Base-by-base conservation (phyloP, 2,888 invertebrate species). In the Chrysomela aeneicollis region DNA sequence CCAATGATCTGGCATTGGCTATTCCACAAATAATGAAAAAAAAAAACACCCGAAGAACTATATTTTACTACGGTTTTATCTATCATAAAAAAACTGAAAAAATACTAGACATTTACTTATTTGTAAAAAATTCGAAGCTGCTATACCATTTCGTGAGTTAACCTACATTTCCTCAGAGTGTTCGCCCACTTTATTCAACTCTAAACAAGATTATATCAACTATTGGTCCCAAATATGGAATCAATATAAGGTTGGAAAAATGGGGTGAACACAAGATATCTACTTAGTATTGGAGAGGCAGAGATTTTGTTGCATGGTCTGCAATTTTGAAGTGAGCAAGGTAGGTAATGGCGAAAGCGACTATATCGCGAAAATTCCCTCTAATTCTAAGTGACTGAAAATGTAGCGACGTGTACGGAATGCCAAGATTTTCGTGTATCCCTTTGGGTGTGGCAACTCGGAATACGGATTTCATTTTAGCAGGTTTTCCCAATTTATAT, bases 321-420 rank as follows among this genome's bases (percentile, higher is more conserved):
- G 42, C 42, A 42, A 10, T 42, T 69, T 71, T 66, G 59, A 55
- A 61, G 64, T 60, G 47, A 59, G 53, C 22, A 55, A 30, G 63
- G 32, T 58, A 60, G 51, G 57, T 65, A 67, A 66, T 66, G 67
- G 62, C 32, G 58, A 50, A 61, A 66, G 57, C 64, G 62, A 57
- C 59, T 61, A 47, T 64, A 63, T 67, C 62, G 62, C 54, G 63
- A 64, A 66, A 66, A 65, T 61, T 64, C 63, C 57, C 63, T 69
- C 70, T 73, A 73, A 71, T 73, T 73, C 69, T 63, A 71, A 68
- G 68, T 59, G 64, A 69, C 69, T 71, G 62, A 59, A 69, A 71
- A 69, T 67, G 68, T 63, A 50, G 59, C 54, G 63, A 73, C 73
- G 73, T 73, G 71, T 52, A 53, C 51, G 19, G 73, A 70, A 71